phyloP scores from a whole-genome alignment of 2,113 vertebrate genomes.

The Psephotus haematonotus region DNA sequence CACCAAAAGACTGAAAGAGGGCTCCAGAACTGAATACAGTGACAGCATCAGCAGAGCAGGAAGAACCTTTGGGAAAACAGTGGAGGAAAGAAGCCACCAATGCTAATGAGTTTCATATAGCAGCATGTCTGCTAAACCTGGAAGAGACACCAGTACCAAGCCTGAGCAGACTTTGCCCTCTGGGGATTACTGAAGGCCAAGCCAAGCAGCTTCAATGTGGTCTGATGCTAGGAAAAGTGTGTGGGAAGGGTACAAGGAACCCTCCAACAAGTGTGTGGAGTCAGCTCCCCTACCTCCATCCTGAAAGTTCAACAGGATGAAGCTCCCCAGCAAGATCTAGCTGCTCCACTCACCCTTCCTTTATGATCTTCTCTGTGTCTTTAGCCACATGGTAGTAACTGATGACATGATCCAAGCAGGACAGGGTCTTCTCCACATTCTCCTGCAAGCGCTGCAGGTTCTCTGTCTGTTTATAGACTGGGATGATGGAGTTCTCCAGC shows the following conservation, averaged over 20 bases:
- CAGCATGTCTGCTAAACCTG: background rate
- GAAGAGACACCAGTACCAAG: background rate
- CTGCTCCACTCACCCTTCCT: constrained; percentile 86
- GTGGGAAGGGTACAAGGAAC: background rate
- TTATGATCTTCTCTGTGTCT: constrained; percentile 93
- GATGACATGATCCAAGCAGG: constrained; percentile 95
- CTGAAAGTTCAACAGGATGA: background rate
- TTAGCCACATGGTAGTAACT: constrained; percentile 98
- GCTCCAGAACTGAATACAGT: background rate
- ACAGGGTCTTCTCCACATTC: constrained; percentile 93
- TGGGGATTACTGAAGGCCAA: background rate
- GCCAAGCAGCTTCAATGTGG: background rate
- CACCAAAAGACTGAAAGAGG: background rate
- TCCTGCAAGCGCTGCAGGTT: constrained; percentile 97
- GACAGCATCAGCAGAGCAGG: background rate
- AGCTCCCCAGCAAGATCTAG: background rate
- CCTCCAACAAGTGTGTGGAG: background rate
- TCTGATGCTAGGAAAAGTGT: background rate
- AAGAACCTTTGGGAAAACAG: background rate
- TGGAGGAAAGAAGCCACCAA: background rate
- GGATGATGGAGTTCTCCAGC: constrained; percentile 98
- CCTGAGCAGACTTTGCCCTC: background rate
- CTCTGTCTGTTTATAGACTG: constrained; percentile 96
- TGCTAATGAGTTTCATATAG: background rate
- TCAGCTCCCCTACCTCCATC: background rate